Conservation (phyloP, 2,797 vertebrate genomes). For the Uromys caudimaculatus region DNA sequence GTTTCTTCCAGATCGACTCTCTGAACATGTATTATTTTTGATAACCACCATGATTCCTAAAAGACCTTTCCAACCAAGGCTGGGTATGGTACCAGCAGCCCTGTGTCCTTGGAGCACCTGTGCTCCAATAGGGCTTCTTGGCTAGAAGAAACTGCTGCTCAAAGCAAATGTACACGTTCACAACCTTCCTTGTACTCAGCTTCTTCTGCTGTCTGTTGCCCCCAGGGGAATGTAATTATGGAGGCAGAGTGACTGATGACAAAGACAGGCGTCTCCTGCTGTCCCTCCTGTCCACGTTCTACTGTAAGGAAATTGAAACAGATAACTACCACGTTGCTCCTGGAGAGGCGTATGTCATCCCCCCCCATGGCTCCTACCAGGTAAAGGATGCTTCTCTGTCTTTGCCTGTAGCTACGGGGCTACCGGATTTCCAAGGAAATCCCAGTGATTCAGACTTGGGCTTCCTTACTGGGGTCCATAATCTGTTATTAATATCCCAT, state of each 20-base stretch:
- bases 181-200: background rate
- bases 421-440: background rate
- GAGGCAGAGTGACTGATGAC: slow-evolving; percentile 97
- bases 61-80: background rate
- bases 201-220: slow-evolving; percentile 56
- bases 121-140: background rate
- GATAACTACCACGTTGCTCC: slow-evolving; percentile 91
- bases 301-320: slow-evolving; percentile 90
- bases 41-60: background rate
- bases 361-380: slow-evolving; percentile 91
- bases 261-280: slow-evolving; percentile 96
- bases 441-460: background rate
- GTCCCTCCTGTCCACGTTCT: slow-evolving; percentile 94
- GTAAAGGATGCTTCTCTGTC: slow-evolving; percentile 82
- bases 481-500: slow-evolving; percentile 17
- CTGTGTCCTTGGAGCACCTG: background rate
- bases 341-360: slow-evolving; percentile 91
- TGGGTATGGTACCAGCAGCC: background rate
- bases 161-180: background rate
- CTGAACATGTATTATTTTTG: background rate
- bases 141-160: background rate
- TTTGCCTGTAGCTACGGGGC: background rate
- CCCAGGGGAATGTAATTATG: slow-evolving; percentile 97
- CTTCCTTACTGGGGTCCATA: background rate
- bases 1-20: background rate